Conservation (phyloP, 2,113 vertebrate genomes). For the Neolamprologus tretocephalus region DNA sequence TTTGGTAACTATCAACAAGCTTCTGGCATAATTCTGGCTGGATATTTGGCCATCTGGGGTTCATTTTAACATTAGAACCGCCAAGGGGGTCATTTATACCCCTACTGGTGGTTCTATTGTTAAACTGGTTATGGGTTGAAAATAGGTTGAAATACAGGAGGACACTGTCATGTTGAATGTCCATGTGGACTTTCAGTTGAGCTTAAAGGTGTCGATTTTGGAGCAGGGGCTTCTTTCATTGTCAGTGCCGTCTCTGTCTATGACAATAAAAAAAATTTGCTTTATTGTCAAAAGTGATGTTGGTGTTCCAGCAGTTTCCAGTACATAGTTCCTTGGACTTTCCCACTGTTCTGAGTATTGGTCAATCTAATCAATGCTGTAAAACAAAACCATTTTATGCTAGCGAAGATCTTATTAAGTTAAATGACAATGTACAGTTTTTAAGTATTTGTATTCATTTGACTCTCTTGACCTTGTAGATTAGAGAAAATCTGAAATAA, state of each 20-base stretch:
- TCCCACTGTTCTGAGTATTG: not conserved
- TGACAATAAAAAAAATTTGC: not conserved
- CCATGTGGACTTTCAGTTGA: not conserved
- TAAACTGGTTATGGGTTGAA: not conserved
- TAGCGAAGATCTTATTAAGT: not conserved
- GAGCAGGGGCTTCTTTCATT: not conserved
- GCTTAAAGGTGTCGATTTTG: not conserved
- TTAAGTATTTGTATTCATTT: not conserved
- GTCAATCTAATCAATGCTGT: not conserved
- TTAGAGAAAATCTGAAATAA: not conserved
- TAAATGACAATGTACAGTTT: not conserved
- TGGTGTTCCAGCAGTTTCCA: not conserved
- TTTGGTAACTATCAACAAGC: not conserved
- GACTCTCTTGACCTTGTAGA: not conserved
- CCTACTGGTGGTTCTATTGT: not conserved
- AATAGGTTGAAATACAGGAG: not conserved
- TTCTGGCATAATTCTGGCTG: not conserved
- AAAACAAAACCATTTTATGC: not conserved
- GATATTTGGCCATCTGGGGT: not conserved
- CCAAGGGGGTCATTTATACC: not conserved
- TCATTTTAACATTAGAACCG: fast-evolving
- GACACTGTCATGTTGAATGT: not conserved
- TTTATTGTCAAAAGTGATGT: fast-evolving
- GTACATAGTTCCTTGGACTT: not conserved
- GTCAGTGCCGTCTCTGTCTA: not conserved